A percentile compares a stretch with the other conserved stretches of the same genome.
Conservation (phyloP, 2,888 invertebrate species). For the Microctonus brassicae region DNA sequence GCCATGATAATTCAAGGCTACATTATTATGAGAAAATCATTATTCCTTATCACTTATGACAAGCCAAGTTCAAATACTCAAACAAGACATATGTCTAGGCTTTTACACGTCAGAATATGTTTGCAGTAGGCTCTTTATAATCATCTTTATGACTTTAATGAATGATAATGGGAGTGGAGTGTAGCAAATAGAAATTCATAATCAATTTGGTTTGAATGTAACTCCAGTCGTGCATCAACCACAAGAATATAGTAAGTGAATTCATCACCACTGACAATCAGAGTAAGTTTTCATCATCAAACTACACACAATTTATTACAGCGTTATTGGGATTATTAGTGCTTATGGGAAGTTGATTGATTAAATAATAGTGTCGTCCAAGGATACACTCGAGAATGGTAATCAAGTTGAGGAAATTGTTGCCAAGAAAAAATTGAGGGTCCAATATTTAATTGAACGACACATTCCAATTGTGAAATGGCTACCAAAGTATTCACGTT, state of each 20-base stretch:
- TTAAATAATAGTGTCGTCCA: background rate
- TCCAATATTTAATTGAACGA: constrained; percentile 45
- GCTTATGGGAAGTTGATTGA: background rate
- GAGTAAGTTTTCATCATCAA: background rate
- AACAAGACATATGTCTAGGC: constrained; percentile 1
- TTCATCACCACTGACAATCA: background rate
- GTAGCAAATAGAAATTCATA: constrained; percentile 16
- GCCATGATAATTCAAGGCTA: background rate
- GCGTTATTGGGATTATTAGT: background rate
- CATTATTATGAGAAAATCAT: background rate
- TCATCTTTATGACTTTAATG: constrained; percentile 8
- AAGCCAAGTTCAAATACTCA: constrained; percentile 14
- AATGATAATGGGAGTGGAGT: constrained; percentile 11
- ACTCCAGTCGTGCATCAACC: background rate
- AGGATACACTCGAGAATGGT: constrained; percentile 35
- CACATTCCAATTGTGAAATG: constrained; percentile 75
- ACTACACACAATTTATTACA: background rate
- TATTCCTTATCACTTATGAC: constrained; percentile 17
- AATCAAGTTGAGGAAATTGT: constrained; percentile 10
- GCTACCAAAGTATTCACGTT: constrained; percentile 79
- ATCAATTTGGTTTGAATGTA: constrained; percentile 1
- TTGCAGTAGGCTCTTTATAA: constrained; percentile 9
- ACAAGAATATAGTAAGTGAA: background rate
- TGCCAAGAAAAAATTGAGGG: constrained; percentile 5
- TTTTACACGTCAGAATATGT: background rate